Conservation (phyloP, 1,140 invertebrate genomes). For the Heliconius himera region DNA sequence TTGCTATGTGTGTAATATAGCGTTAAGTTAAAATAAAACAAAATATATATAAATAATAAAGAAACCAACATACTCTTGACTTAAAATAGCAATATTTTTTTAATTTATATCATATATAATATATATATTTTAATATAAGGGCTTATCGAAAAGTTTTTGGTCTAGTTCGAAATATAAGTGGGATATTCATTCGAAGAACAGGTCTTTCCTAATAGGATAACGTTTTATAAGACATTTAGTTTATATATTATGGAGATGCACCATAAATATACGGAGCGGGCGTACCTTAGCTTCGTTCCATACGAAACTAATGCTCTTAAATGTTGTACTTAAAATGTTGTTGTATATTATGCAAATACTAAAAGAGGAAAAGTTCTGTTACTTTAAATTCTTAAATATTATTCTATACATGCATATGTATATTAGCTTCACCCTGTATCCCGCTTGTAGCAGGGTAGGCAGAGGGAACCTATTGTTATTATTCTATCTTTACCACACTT, state of each 20-base stretch:
- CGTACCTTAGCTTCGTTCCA: neutral
- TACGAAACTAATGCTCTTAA: conserved; percentile 4
- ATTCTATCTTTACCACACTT: no score
- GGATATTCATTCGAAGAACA: neutral
- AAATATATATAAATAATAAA: neutral
- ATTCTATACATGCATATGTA: neutral
- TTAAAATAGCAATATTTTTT: no score
- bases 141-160: neutral
- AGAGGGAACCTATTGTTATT: no score
- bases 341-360: neutral
- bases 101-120: no score
- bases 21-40: no score
- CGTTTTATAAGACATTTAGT: neutral
- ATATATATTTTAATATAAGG: neutral
- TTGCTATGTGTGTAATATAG: no score
- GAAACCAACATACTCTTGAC: neutral
- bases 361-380: neutral
- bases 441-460: no score
- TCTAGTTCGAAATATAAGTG: neutral
- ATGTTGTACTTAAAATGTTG: conserved; percentile 1
- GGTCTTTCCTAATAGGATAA: neutral
- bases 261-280: neutral
- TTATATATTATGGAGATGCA: neutral
- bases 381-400: neutral
- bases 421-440: neutral